These are phyloP conservation scores for Macroramphosus scolopax DNA, from an alignment of 2,797 vertebrate species.

Conservation along the genomic window DNA sequence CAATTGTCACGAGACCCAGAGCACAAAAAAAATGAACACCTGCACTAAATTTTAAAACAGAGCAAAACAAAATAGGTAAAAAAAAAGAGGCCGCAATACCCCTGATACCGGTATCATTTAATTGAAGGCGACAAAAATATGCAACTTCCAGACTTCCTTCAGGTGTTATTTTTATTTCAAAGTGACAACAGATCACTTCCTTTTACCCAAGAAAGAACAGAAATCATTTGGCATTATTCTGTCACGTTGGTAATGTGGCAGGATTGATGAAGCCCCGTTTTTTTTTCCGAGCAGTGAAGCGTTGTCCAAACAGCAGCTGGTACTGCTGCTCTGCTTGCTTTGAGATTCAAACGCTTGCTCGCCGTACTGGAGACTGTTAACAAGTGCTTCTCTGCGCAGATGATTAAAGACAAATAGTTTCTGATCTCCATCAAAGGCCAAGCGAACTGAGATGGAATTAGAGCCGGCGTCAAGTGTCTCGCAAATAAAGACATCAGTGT, in stretches of 20 bases:
- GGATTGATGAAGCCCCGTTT: slow-evolving; percentile 34
- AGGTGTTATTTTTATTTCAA: slow-evolving; percentile 35
- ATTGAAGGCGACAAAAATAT: slow-evolving; percentile 33
- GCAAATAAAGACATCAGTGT: slow-evolving; percentile 23
- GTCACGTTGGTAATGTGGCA: slow-evolving; percentile 26
- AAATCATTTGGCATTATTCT: slow-evolving; percentile 38
- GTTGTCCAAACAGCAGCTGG: slow-evolving; percentile 62
- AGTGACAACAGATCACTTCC: slow-evolving; percentile 21
- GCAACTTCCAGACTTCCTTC: slow-evolving; percentile 11
- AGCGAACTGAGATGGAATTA: slow-evolving; percentile 28
- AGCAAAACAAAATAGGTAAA: slow-evolving; percentile 50
- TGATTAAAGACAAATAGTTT: slow-evolving; percentile 60
- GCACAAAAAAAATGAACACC: slow-evolving; percentile 43
- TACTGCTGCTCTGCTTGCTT: slow-evolving; percentile 48
- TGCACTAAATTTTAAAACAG: slow-evolving; percentile 47
- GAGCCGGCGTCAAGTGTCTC: slow-evolving; percentile 22
- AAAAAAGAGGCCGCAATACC: slow-evolving; percentile 38
- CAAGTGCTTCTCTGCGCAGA: slow-evolving; percentile 40
- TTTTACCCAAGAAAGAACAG: slow-evolving; percentile 20
- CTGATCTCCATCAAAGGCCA: slow-evolving; percentile 56
- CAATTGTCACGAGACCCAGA: slow-evolving; percentile 39
- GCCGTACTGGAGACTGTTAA: slow-evolving; percentile 55
- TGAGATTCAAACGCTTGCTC: slow-evolving; percentile 56
- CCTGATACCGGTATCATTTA: slow-evolving; percentile 16
- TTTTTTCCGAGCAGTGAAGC: slow-evolving; percentile 38